A percentile compares a stretch with the other conserved stretches of the same genome.
Evolutionary conservation across 2,113 vertebrate species (phyloP).

Genomic region (Symphodus melops): DNA sequence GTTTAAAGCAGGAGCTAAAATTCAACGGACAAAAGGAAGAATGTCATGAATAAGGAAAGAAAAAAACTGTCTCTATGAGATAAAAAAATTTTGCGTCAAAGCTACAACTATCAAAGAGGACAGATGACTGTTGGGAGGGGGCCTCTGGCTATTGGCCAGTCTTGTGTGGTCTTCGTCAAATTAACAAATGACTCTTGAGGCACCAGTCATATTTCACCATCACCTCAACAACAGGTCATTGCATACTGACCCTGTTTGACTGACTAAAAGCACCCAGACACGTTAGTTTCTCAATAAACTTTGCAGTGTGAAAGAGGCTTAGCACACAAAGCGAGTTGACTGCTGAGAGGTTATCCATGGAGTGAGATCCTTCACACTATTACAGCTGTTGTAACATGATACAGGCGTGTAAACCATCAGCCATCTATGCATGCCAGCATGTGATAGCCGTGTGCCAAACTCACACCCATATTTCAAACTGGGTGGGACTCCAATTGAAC

Average conservation of each 20-base stretch:
- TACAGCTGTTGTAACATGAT: slow-evolving; percentile 48
- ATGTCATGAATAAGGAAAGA: too few relatives aligned
- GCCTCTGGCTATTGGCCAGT: neutral
- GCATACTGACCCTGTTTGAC: slow-evolving; percentile 22
- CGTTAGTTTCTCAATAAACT: slow-evolving; percentile 51
- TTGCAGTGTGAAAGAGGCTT: slow-evolving; percentile 53
- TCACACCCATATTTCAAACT: neutral
- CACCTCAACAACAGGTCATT: slow-evolving; percentile 3
- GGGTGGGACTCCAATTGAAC: neutral
- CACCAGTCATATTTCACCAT: slow-evolving; percentile 16
- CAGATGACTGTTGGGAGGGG: neutral
- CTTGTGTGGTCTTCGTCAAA: neutral
- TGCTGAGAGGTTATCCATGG: slow-evolving; percentile 37
- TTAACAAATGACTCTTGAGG: slow-evolving; percentile 8
- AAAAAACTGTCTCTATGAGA: too few relatives aligned
- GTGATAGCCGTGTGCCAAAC: neutral
- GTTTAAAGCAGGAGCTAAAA: too few relatives aligned
- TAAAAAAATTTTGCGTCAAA: neutral
- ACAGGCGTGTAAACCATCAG: neutral
- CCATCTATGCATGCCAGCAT: neutral
- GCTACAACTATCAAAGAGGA: neutral
- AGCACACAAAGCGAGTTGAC: slow-evolving; percentile 47
- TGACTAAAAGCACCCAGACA: slow-evolving; percentile 8
- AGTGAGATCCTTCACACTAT: slow-evolving; percentile 41
- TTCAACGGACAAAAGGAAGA: too few relatives aligned